A percentile compares a stretch with the other conserved stretches of the same genome.
Conservation (phyloP, 2,113 vertebrate species). For the Anas platyrhynchos region DNA sequence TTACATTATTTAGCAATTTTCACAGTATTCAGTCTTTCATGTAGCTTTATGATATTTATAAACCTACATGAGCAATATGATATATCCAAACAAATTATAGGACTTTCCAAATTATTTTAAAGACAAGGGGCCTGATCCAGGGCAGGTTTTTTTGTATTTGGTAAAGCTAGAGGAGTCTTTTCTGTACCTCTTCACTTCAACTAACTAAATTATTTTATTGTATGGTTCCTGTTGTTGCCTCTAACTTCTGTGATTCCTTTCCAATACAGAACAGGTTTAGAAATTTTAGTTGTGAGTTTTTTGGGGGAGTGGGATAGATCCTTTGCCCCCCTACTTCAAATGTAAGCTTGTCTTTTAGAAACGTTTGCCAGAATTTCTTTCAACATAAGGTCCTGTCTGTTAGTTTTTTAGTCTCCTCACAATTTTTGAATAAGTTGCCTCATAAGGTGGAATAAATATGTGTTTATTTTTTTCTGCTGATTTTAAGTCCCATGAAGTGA, state of each 20-base stretch:
- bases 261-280: background rate
- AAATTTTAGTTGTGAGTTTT: background rate
- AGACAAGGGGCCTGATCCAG: background rate
- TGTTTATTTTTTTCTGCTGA: background rate
- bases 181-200: background rate
- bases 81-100: background rate
- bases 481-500: background rate
- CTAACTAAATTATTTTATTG: background rate
- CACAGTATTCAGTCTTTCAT: background rate
- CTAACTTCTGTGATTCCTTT: background rate
- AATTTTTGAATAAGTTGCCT: background rate
- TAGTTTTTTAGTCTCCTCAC: background rate
- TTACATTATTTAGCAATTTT: background rate
- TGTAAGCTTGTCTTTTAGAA: background rate
- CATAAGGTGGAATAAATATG: background rate
- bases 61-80: background rate
- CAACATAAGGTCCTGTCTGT: background rate
- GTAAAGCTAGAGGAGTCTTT: background rate
- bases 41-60: background rate
- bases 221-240: background rate
- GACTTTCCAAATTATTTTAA: background rate
- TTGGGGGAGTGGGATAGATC: background rate
- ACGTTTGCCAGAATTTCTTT: background rate
- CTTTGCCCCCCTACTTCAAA: background rate
- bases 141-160: background rate